A percentile compares a stretch with the other conserved stretches of the same genome.
Evolutionary conservation across 2,888 invertebrate genomes (phyloP).

Genomic region (Orthosia incerta): DNA sequence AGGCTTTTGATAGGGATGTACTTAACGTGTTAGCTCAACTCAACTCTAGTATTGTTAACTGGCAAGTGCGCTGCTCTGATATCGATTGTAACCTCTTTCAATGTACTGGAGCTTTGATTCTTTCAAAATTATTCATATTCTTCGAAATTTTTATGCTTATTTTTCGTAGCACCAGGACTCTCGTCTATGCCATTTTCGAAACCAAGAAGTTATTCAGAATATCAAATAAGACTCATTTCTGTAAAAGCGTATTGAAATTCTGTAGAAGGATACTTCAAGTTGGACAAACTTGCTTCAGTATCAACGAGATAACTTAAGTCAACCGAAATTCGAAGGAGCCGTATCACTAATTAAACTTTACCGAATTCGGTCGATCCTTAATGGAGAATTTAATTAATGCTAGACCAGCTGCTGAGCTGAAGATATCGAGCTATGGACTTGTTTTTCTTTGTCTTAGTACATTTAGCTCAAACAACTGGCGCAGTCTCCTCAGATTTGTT

Average conservation of each 20-base stretch:
- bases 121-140: background rate
- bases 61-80: slow-evolving; percentile 17
- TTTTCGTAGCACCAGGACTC: slow-evolving; percentile 26
- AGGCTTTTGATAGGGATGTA: slow-evolving; percentile 48
- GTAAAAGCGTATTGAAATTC: slow-evolving; percentile 29
- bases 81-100: slow-evolving; percentile 4
- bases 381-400: slow-evolving; percentile 49
- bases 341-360: slow-evolving; percentile 51
- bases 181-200: slow-evolving; percentile 17
- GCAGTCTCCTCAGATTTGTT: background rate
- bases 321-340: slow-evolving; percentile 20
- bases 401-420: slow-evolving; percentile 10
- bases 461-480: background rate
- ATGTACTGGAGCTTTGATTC: background rate
- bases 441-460: background rate
- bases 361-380: slow-evolving; percentile 24
- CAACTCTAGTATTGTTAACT: slow-evolving; percentile 18
- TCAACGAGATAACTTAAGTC: slow-evolving; percentile 17
- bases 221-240: slow-evolving; percentile 17
- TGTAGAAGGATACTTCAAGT: slow-evolving; percentile 15
- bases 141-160: slow-evolving; percentile 25
- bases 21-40: slow-evolving; percentile 34
- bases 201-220: slow-evolving; percentile 16
- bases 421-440: background rate
- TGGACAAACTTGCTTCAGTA: slow-evolving; percentile 27